Base-by-base conservation (phyloP, 53 echinoderm and acorn worm genomes). In the Temnopleurus reevesii region DNA sequence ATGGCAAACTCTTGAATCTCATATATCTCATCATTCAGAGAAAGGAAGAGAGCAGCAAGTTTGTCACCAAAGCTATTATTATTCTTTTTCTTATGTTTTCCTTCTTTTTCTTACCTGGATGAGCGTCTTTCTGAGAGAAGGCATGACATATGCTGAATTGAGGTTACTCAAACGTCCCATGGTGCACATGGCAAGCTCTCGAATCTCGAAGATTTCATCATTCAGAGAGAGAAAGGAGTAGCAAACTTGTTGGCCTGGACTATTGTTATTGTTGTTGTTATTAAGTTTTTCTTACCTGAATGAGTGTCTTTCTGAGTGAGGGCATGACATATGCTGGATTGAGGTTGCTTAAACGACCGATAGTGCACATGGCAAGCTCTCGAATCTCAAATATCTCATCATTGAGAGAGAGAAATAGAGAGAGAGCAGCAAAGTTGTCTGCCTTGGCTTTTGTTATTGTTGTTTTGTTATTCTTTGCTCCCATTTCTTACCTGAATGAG, bases 241-340 rank as follows among this genome's bases (percentile, higher is more conserved):
- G n/a, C n/a, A n/a, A n/a, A n/a, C n/a, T n/a, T n/a, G n/a, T n/a
- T n/a, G n/a, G n/a, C n/a, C n/a, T n/a, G n/a, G n/a, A n/a, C n/a
- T n/a, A n/a, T n/a, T n/a, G n/a, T n/a, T n/a, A n/a, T n/a, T n/a
- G n/a, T n/a, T n/a, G n/a, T n/a, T n/a, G n/a, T n/a, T n/a, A n/a
- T n/a, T n/a, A n/a, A n/a, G n/a, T n/a, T n/a, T n/a, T n/a, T n/a
- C 46, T 10, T 57, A 97, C 98, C 98, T 97, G 98, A 30, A 97
- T 97, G 28, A 97, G 89, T 4, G 98, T 97, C 87, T 97, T 97
- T 3, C 98, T 63, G 21, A 97, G 89, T 12, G 98, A 95, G 0
- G 98, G 98, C 98, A 97, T 97, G 84, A 97, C 98, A 65, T 94
- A 97, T 17, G 98, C 98, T 17, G 98, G 98, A 81, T 97, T 97